Percentiles rank a stretch among this genome's conserved stretches.
These are phyloP conservation scores for Asarcornis scutulata DNA, from an alignment of 2,113 vertebrate species.

Conservation along the genomic window DNA sequence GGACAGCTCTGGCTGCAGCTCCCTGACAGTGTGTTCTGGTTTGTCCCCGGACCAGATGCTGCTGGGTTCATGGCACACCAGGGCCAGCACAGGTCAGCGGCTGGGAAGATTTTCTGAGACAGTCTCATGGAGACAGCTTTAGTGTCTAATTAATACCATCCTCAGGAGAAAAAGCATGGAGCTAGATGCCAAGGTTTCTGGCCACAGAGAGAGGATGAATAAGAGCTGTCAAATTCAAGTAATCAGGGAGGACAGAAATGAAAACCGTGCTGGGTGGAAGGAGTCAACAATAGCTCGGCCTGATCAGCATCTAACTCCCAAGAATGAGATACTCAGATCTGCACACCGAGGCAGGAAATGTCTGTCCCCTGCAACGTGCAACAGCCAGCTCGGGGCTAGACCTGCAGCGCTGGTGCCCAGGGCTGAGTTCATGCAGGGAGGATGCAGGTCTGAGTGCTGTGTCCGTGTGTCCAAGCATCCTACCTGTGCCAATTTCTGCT, in stretches of 20 bases:
- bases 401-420: not conserved
- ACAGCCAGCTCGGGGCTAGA: too few species aligned
- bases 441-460: rapidly evolving
- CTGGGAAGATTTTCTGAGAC: not conserved
- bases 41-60: not conserved
- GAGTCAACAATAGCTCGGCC: not conserved
- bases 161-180: not conserved
- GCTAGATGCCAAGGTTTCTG: not conserved
- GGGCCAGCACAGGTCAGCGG: not conserved
- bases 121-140: not conserved
- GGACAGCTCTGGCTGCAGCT: not conserved
- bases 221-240: not conserved
- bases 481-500: not conserved
- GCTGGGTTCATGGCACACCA: not conserved
- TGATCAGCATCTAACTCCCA: not conserved
- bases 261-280: not conserved
- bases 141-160: slow-evolving; percentile 16
- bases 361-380: not conserved
- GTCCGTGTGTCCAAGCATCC: not conserved
- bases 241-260: not conserved
- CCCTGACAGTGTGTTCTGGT: rapidly evolving
- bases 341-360: rapidly evolving
- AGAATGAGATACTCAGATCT: not conserved
- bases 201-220: not conserved
- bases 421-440: too few species aligned